Base-by-base conservation (phyloP, 2,113 vertebrate genomes). In the Abramis brama region DNA sequence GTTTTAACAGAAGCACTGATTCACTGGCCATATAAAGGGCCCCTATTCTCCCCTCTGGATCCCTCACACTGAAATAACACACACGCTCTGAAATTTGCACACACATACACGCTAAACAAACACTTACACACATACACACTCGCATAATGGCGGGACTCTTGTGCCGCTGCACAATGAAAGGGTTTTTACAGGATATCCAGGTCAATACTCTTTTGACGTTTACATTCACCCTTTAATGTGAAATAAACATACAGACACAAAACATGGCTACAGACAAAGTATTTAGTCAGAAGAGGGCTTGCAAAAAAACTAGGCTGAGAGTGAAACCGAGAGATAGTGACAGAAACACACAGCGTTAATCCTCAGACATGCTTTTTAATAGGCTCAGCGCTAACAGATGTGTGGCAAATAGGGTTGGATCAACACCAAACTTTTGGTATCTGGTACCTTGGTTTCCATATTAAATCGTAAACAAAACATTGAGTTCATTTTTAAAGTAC, bases 1-100 rank as follows among this genome's bases (percentile, higher is more conserved):
- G 90, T 86, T 88, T 92, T 89, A 93, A 94, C 91, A 95, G 91
- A 88, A 93, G 91, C 90, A 78, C 87, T 91, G 92, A 91, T 91
- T 91, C 86, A 88, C 89, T 86, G 62, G 80, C 43, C 27, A 91
- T 93, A 94, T 91, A 93, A 94, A 94, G 87, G 89, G 90, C 79
- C 85, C 87, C 89, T 92, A 85, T 94, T 94, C 91, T 90, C 78
- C 86, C 73, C 85, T 81, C 77, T 43, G 17, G 86, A 88, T 90
- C 83, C n/a, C 88, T 92, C 86, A 79, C 86, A 73, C 88, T 89
- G 86, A 66, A 84, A 83, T 70, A 88, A 80, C 78, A 89, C 75
- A 25, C 90, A 89, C 86, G 82, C 33, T 74, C 79, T 15, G 43
- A 88, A 77, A 79, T 68, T 19, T 73, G 64, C 30, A 85, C 75